Percentiles rank a stretch among this genome's conserved stretches.
These are phyloP conservation scores for Actinopyga echinites DNA, from an alignment of 53 echinoderm and acorn worm species.

Conservation along the genomic window DNA sequence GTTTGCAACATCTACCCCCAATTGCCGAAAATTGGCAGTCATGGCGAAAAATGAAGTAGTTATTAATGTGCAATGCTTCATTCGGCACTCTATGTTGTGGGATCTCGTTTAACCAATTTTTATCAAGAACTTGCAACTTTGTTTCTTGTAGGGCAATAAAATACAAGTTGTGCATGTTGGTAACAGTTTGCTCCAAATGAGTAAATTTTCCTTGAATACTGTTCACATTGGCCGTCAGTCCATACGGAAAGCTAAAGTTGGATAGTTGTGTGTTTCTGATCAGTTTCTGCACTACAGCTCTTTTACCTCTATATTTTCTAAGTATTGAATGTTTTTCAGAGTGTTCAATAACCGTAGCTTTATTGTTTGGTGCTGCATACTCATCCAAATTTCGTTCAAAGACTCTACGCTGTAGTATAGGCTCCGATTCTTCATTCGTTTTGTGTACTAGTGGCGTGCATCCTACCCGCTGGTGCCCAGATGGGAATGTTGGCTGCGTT, in stretches of 20 bases:
- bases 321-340: constrained; percentile 7
- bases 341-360: neutral
- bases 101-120: neutral
- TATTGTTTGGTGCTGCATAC: neutral
- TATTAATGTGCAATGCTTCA: neutral
- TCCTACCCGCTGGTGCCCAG: neutral
- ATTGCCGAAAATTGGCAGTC: neutral
- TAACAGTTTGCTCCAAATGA: neutral
- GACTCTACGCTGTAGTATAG: neutral
- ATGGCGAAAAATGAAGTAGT: constrained; percentile 10
- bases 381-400: neutral
- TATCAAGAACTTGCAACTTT: neutral
- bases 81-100: no score
- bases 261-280: neutral
- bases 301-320: neutral
- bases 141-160: neutral
- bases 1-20: neutral
- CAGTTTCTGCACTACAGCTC: neutral
- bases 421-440: neutral
- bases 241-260: constrained; percentile 1
- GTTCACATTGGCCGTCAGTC: constrained; percentile 15
- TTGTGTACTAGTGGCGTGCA: neutral
- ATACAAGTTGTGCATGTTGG: neutral
- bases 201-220: no score
- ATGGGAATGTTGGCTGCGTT: no score